Percentiles rank a stretch among this genome's conserved stretches.
Conservation (phyloP, 2,113 vertebrate genomes). For the Cyanoderma ruficeps region DNA sequence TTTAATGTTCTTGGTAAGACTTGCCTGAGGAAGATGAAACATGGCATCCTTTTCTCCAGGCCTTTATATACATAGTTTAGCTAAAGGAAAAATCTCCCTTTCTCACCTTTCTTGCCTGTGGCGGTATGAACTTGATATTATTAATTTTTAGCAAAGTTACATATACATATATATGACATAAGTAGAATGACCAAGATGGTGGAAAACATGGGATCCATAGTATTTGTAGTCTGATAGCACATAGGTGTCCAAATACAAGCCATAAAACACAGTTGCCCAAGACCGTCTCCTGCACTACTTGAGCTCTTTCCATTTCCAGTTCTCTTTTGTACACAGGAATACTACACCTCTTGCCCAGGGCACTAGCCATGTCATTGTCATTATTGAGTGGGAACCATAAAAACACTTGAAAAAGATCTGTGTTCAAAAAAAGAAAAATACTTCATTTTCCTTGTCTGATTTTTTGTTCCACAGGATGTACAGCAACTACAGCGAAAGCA, state of each 20-base stretch:
- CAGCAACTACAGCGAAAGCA: neutral
- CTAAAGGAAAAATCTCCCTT: neutral
- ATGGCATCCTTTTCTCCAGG: neutral
- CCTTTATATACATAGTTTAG: neutral
- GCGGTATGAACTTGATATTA: neutral
- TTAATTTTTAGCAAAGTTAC: neutral
- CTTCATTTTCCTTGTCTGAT: neutral
- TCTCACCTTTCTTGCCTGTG: neutral
- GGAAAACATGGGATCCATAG: neutral
- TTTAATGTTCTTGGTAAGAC: neutral
- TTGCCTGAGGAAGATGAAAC: neutral
- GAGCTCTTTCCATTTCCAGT: neutral
- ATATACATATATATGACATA: neutral
- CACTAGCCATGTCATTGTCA: neutral
- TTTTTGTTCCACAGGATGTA: neutral
- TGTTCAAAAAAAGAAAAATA: neutral
- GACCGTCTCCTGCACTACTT: neutral
- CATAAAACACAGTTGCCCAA: neutral
- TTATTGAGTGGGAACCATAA: neutral
- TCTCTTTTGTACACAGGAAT: neutral
- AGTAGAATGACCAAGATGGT: neutral
- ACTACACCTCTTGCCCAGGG: neutral
- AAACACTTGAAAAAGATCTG: neutral
- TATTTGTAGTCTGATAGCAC: neutral
- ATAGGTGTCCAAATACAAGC: neutral